Percentiles rank a stretch among this genome's conserved stretches.
These are phyloP conservation scores for Drosophila virilis DNA, from an alignment of 1,140 invertebrate species.

Conservation along the genomic window DNA sequence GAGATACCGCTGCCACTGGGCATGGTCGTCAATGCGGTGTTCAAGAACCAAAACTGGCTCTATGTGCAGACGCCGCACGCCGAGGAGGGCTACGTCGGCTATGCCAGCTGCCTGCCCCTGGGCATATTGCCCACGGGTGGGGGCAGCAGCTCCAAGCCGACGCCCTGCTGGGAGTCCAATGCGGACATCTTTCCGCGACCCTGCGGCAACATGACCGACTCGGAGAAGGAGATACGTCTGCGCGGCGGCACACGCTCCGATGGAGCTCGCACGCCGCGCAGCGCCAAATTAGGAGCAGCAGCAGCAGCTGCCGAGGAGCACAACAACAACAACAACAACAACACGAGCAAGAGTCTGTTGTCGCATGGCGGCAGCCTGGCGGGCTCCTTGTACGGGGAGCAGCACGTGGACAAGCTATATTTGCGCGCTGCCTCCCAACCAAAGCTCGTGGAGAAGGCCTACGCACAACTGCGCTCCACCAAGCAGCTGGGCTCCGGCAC, in stretches of 20 bases:
- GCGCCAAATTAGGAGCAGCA: constrained; percentile 74
- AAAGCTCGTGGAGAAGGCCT: constrained; percentile 78
- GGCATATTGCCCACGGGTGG: constrained; percentile 87
- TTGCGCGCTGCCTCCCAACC: constrained; percentile 84
- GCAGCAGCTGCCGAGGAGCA: constrained; percentile 84
- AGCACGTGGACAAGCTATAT: constrained; percentile 89
- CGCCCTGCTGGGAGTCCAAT: constrained; percentile 91
- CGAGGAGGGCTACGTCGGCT: constrained; percentile 91
- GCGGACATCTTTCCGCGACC: constrained; percentile 91
- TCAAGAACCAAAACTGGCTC: constrained; percentile 92
- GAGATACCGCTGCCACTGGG: constrained; percentile 90
- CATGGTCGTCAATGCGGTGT: constrained; percentile 93
- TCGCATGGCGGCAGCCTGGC: constrained; percentile 39
- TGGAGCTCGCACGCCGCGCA: constrained; percentile 84
- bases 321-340: constrained; percentile 54
- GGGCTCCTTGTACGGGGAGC: constrained; percentile 71
- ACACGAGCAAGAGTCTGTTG: constrained; percentile 34
- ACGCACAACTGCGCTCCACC: constrained; percentile 78
- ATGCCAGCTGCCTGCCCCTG: constrained; percentile 89
- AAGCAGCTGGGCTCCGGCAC: constrained; percentile 61
- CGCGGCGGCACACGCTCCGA: constrained; percentile 86
- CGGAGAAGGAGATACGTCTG: constrained; percentile 87
- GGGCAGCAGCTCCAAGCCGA: constrained; percentile 74
- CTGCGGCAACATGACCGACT: constrained; percentile 90
- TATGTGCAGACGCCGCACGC: constrained; percentile 92